Evolutionary conservation across 2,888 invertebrate species (phyloP), one percentile per base, ranked within the genome.

Genomic region (Phasia obesa): DNA sequence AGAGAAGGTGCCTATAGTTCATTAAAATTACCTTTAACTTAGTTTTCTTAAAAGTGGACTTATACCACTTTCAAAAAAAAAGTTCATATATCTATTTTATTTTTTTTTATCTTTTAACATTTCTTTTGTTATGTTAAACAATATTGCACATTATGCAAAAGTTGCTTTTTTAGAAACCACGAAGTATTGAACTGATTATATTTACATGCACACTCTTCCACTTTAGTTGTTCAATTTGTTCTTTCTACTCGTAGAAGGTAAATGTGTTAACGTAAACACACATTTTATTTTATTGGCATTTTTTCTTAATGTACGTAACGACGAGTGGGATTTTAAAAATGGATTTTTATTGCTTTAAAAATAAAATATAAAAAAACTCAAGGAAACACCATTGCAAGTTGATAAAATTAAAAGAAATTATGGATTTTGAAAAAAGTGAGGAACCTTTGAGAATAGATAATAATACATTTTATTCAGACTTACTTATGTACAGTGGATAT

Each of bases 121-220:
- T 49, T 11, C 49, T 15, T 19, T 53, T 38, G 23, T 53, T 65
- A 11, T 38, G 23, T 53, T 65, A 11, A 57, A 59, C 57, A 44
- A n/a, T 13, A 6, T 59, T 71, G 27, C 31, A 38, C 21, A 53
- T 62, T 51, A 3, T 15, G 15, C 55, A 13, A 4, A 42, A 67
- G 2, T 25, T 59, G 0, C 11, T 17, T 38, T 49, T 23, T 57
- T 7, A 13, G 2, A 27, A 42, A 47, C 53, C 53, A 60, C 67
- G 67, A 51, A 55, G 62, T 57, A 80, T 74, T 55, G 74, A 74
- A 74, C 19, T 62, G 69, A 74, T 74, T 80, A 27, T 13, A 27
- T 27, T 60, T 60, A 60, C 25, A 60, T 60, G 38, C 13, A 19
- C 60, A 17, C 23, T 38, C 31, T 11, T 44, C 19, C 17, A n/a